Evolutionary conservation across 2,113 vertebrate genomes (phyloP).

Genomic region (Tichodroma muraria): DNA sequence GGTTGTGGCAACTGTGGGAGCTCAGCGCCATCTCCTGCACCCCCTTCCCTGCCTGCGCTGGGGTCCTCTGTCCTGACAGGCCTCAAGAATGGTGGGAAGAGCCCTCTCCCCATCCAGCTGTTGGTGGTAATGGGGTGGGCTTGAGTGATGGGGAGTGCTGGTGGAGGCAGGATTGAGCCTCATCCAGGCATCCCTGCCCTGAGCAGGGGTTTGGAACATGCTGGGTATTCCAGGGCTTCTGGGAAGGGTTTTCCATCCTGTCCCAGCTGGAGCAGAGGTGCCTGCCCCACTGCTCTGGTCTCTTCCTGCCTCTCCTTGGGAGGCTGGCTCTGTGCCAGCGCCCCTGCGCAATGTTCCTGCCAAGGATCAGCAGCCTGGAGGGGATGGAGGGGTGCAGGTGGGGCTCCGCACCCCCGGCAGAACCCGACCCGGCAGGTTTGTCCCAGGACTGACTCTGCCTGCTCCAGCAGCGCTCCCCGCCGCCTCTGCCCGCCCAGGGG

Average conservation of each 20-base stretch:
- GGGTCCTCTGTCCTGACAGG: neutral
- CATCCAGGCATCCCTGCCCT: neutral
- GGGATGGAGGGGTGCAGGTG: neutral
- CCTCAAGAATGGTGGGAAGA: neutral
- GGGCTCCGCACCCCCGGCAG: neutral
- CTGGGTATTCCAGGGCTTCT: neutral
- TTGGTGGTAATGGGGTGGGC: neutral
- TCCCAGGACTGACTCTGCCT: neutral
- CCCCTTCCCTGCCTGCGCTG: rapidly evolving
- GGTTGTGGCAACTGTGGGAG: neutral
- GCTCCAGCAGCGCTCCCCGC: neutral
- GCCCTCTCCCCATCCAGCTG: neutral
- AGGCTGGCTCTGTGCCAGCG: neutral
- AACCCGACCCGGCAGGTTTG: neutral
- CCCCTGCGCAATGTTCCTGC: neutral
- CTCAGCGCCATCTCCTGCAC: rapidly evolving
- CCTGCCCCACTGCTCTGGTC: neutral
- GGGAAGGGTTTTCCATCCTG: neutral
- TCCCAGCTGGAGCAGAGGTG: neutral
- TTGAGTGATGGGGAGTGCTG: neutral
- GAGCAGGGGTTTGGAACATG: neutral
- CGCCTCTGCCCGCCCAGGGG: neutral
- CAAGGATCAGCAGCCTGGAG: neutral
- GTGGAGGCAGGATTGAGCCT: neutral
- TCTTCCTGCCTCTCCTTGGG: neutral